phyloP scores from a whole-genome alignment of 2,797 vertebrate genomes.

The Premnoplex brunnescens region DNA sequence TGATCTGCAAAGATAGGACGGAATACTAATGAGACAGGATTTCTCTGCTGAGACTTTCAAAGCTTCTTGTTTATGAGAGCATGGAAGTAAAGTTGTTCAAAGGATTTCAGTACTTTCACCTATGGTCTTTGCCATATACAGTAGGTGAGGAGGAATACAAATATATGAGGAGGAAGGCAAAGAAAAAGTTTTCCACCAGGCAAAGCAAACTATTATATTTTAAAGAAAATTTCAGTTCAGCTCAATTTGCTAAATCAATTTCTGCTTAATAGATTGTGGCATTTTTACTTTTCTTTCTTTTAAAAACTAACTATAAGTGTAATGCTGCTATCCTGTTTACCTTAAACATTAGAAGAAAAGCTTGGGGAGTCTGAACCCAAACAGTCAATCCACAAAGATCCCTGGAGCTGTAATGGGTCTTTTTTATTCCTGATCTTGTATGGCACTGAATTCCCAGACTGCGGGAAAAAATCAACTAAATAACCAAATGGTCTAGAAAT shows the following conservation, averaged over 20 bases:
- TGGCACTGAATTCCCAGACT: background rate
- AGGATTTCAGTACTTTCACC: background rate
- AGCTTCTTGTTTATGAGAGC: background rate
- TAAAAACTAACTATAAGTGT: background rate
- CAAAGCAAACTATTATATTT: background rate
- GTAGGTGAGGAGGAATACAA: background rate
- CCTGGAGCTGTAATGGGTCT: background rate
- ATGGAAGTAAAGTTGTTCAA: constrained; percentile 13
- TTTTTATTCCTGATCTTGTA: background rate
- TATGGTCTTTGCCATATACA: background rate
- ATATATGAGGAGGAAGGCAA: background rate
- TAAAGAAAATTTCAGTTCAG: background rate
- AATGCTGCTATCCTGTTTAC: background rate
- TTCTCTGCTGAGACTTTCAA: background rate
- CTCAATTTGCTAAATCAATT: background rate
- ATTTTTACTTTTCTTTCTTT: background rate
- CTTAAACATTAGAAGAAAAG: background rate
- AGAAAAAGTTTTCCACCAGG: background rate
- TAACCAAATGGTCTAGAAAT: background rate
- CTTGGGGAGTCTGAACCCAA: background rate
- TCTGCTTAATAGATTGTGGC: background rate
- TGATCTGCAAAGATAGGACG: background rate
- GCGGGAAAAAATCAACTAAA: background rate
- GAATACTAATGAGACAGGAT: constrained; percentile 4
- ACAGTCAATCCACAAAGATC: background rate